phyloP scores from a whole-genome alignment of 2,797 vertebrate species.

The Carduelis carduelis region DNA sequence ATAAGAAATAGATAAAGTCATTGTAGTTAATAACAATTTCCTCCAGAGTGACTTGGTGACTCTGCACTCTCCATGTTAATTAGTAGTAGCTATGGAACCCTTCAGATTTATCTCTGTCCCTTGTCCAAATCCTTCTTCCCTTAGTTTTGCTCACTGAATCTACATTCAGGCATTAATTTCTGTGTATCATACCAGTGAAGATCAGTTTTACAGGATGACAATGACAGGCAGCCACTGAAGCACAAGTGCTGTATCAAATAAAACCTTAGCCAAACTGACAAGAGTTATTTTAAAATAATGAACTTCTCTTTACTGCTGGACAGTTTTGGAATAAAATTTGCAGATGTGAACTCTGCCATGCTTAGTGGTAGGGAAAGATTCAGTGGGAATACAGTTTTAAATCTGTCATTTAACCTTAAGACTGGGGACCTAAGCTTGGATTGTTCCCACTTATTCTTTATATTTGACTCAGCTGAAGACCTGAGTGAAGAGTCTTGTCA shows the following conservation, averaged over 20 bases:
- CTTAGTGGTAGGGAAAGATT: not conserved
- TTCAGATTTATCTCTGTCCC: not conserved
- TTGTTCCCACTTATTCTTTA: not conserved
- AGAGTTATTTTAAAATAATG: slow-evolving; percentile 17
- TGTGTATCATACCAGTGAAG: not conserved
- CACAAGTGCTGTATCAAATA: not conserved
- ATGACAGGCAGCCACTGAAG: not conserved
- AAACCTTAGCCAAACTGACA: not conserved
- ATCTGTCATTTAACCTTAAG: not conserved
- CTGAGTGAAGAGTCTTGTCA: not conserved
- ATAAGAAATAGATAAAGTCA: not conserved
- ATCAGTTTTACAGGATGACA: slow-evolving; percentile 20
- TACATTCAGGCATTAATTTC: not conserved
- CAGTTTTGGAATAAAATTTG: not conserved
- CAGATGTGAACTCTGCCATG: not conserved
- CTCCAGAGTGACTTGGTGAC: not conserved
- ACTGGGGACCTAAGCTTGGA: not conserved
- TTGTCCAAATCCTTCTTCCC: not conserved
- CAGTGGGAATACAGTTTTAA: not conserved
- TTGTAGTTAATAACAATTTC: not conserved
- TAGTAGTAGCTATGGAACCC: not conserved
- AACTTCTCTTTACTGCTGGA: not conserved
- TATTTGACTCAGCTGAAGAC: not conserved
- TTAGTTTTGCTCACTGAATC: not conserved
- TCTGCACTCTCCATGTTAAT: not conserved